These are phyloP conservation scores for Eleutherodactylus coqui DNA, from an alignment of 2,797 vertebrate genomes.

Conservation along the genomic window DNA sequence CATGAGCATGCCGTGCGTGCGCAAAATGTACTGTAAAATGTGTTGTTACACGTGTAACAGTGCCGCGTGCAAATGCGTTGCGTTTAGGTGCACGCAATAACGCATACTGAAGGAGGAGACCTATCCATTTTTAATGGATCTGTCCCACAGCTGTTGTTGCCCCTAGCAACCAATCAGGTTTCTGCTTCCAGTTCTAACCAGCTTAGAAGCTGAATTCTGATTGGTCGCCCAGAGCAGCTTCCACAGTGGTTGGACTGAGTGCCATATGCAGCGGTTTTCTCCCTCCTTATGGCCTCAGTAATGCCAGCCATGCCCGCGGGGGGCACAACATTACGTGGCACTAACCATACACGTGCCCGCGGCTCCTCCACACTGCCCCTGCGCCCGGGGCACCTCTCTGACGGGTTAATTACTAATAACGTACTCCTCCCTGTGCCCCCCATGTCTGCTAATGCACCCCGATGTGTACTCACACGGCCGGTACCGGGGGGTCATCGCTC, in stretches of 20 bases:
- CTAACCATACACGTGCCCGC: neutral
- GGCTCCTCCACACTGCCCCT: too few relatives aligned
- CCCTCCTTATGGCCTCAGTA: neutral
- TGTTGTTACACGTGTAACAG: too few relatives aligned
- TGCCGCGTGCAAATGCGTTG: too few relatives aligned
- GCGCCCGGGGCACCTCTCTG: too few relatives aligned
- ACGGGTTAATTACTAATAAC: too few relatives aligned
- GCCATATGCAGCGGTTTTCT: neutral
- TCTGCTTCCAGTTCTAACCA: neutral
- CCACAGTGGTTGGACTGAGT: rapidly evolving
- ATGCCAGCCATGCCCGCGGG: neutral
- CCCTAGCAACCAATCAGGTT: neutral
- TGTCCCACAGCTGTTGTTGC: neutral
- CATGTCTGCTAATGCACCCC: neutral
- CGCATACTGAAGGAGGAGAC: too few relatives aligned
- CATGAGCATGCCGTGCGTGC: too few relatives aligned
- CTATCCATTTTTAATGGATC: too few relatives aligned
- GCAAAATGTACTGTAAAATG: too few relatives aligned
- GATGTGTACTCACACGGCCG: neutral
- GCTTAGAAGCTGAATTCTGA: neutral
- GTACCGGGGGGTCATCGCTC: slow-evolving; percentile 30
- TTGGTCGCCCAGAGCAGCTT: neutral
- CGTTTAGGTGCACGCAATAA: too few relatives aligned
- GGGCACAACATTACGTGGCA: neutral
- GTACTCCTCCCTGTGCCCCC: too few relatives aligned